A percentile compares a stretch with the other conserved stretches of the same genome.
These are phyloP conservation scores for Ctenopoma kingsleyae DNA, from an alignment of 2,797 vertebrate genomes.

Conservation along the genomic window DNA sequence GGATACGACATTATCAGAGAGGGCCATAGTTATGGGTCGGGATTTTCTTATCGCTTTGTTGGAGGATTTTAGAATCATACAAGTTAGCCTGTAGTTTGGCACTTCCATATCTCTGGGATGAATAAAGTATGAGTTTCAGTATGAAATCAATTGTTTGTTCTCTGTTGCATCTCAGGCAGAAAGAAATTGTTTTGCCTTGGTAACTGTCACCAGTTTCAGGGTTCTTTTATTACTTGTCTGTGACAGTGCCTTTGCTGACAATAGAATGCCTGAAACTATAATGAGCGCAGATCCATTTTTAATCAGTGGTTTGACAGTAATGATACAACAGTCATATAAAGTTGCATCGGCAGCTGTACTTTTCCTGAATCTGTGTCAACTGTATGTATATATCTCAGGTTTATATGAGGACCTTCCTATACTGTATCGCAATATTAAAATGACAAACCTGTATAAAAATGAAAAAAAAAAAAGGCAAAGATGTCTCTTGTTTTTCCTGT, in stretches of 20 bases:
- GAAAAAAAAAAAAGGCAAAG: too few relatives aligned
- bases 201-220: slow-evolving; percentile 54
- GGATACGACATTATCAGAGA: slow-evolving; percentile 54
- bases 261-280: slow-evolving; percentile 51
- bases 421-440: background rate
- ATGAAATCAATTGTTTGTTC: slow-evolving; percentile 72
- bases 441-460: too few relatives aligned
- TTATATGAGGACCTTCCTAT: too few relatives aligned
- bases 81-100: slow-evolving; percentile 58
- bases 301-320: slow-evolving; percentile 65
- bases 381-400: too few relatives aligned
- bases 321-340: slow-evolving; percentile 26
- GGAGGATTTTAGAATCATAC: slow-evolving; percentile 64
- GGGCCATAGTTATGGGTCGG: slow-evolving; percentile 39
- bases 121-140: slow-evolving; percentile 67
- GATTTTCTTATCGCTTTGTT: slow-evolving; percentile 57
- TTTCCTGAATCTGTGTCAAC: too few relatives aligned
- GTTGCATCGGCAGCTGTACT: too few relatives aligned
- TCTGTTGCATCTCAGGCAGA: slow-evolving; percentile 57
- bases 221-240: slow-evolving; percentile 56
- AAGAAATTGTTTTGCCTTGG: slow-evolving; percentile 71
- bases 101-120: slow-evolving; percentile 60
- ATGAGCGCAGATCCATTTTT: slow-evolving; percentile 63
- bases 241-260: slow-evolving; percentile 50
- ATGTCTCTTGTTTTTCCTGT: background rate